A percentile compares a stretch with the other conserved stretches of the same genome.
phyloP scores from a whole-genome alignment of 2,888 invertebrate genomes.

The Eupithecia inturbata region DNA sequence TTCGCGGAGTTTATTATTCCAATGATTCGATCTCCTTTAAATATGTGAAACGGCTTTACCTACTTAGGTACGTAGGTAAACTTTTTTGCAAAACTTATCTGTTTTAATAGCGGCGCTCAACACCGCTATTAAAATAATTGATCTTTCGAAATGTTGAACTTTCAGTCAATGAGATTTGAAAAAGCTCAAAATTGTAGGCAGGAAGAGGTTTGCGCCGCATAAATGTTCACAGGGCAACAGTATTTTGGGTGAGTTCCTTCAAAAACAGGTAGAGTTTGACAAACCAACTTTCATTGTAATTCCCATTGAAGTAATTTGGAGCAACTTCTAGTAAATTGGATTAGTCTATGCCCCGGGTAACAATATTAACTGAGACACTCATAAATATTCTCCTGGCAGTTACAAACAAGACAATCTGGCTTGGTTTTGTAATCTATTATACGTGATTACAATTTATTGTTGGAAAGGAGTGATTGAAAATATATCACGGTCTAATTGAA shows the following conservation, averaged over 20 bases:
- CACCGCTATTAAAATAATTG: too few species aligned
- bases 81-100: too few species aligned
- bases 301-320: conserved; percentile 27
- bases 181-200: too few species aligned
- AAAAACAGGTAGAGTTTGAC: neutral
- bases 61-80: too few species aligned
- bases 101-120: too few species aligned
- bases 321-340: conserved; percentile 37
- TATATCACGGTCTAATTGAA: conserved; percentile 17
- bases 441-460: conserved; percentile 25
- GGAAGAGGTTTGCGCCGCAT: neutral
- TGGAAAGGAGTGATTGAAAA: conserved; percentile 28
- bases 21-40: neutral
- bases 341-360: conserved; percentile 40
- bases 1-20: neutral
- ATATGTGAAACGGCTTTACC: too few species aligned
- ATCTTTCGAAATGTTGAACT: too few species aligned
- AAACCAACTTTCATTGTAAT: conserved; percentile 16
- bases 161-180: too few species aligned
- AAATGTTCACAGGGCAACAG: neutral
- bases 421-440: conserved; percentile 37
- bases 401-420: conserved; percentile 41
- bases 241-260: neutral
- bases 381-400: conserved; percentile 40
- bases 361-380: conserved; percentile 40